Percentiles rank a stretch among this genome's conserved stretches.
Conservation (phyloP, 2,888 invertebrate genomes). For the Agrenia bidenticulata region DNA sequence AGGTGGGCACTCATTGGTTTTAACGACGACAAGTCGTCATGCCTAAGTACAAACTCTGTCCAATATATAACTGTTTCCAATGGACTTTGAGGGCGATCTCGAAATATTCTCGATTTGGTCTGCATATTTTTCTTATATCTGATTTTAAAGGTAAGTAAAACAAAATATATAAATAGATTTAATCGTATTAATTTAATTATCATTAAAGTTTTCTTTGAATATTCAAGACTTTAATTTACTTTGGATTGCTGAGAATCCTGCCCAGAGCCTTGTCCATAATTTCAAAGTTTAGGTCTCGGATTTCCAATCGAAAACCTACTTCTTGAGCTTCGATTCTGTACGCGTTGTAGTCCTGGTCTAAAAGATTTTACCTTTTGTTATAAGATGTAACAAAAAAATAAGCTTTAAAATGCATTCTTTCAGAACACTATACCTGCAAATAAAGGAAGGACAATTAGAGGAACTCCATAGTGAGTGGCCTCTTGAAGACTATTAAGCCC, state of each 20-base stretch:
- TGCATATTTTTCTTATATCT: conserved; percentile 48
- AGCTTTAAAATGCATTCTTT: no score
- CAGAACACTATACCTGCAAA: conserved; percentile 46
- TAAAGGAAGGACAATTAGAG: conserved; percentile 44
- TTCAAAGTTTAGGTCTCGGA: conserved; percentile 33
- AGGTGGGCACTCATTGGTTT: conserved; percentile 41
- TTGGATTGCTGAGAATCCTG: conserved; percentile 35
- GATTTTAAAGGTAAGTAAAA: no score
- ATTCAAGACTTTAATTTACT: no score
- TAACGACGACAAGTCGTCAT: conserved; percentile 42
- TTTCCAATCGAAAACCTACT: conserved; percentile 47
- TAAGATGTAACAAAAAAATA: no score
- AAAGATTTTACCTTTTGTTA: no score
- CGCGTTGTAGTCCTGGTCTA: conserved; percentile 51
- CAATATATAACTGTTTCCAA: conserved; percentile 47
- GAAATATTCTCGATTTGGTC: conserved; percentile 38
- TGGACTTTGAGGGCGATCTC: conserved; percentile 42
- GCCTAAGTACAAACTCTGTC: conserved; percentile 50
- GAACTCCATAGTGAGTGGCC: conserved; percentile 47
- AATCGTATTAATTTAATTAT: no score
- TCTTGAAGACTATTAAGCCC: conserved; percentile 49
- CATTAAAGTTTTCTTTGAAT: no score
- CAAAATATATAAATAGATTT: no score
- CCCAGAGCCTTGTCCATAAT: conserved; percentile 37
- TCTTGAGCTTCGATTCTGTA: conserved; percentile 47